Conservation (phyloP, 2,113 vertebrate species). For the Poeciliopsis turrubarensis region DNA sequence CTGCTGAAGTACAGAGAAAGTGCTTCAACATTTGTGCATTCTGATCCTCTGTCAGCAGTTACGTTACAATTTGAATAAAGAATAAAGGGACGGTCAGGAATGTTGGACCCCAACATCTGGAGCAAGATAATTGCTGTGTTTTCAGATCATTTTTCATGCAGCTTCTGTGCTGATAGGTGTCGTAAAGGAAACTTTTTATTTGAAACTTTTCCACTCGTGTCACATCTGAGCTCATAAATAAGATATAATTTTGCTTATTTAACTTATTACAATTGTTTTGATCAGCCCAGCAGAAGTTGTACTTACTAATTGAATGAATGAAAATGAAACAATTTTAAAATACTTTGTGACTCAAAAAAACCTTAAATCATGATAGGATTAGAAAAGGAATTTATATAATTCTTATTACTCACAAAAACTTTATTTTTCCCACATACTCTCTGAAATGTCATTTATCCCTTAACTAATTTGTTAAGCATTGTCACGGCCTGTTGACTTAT, state of each 20-base stretch:
- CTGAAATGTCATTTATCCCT: neutral
- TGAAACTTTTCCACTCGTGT: too few species aligned
- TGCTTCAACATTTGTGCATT: neutral
- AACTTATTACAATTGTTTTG: neutral
- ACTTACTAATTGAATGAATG: too few species aligned
- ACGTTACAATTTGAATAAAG: constrained; percentile 1
- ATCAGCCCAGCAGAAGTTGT: neutral
- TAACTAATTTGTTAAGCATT: neutral
- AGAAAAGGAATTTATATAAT: neutral
- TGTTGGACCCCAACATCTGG: neutral
- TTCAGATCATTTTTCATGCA: neutral
- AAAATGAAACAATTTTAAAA: too few species aligned
- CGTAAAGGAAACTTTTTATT: neutral
- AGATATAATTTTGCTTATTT: too few species aligned
- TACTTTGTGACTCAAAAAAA: too few species aligned
- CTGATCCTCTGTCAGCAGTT: neutral
- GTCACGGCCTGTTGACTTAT: neutral
- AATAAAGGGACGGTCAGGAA: neutral
- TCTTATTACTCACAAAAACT: neutral
- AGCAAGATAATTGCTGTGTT: neutral
- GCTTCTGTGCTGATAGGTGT: neutral
- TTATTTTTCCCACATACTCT: neutral
- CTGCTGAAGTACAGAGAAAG: neutral
- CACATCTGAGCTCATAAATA: neutral
- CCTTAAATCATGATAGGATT: too few species aligned